These are phyloP conservation scores for Mastomys coucha DNA, from an alignment of 2,113 vertebrate genomes.

Conservation along the genomic window DNA sequence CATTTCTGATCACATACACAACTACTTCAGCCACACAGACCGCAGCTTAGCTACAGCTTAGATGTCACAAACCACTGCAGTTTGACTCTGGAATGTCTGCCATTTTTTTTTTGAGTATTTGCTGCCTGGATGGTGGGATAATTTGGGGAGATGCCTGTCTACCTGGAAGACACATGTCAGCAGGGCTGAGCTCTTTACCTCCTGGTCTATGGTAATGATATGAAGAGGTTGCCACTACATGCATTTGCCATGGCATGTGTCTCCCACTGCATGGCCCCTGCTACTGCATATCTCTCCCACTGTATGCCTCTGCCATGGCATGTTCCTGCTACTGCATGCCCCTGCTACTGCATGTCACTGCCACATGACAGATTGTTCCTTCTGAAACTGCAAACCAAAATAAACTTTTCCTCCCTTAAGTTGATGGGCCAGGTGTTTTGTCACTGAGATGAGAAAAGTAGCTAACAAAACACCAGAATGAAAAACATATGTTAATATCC, in stretches of 20 bases:
- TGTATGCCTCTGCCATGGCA: not conserved
- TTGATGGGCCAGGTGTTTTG: not conserved
- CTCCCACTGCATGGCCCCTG: not conserved
- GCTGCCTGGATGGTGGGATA: not conserved
- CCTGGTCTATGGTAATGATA: not conserved
- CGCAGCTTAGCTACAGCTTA: not conserved
- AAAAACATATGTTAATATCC: slow-evolving; percentile 6
- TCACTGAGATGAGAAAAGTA: not conserved
- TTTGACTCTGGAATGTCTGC: not conserved
- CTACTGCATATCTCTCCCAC: not conserved
- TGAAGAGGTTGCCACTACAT: not conserved
- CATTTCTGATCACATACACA: not conserved
- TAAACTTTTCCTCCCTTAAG: not conserved
- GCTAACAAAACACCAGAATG: not conserved
- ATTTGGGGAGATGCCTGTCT: not conserved
- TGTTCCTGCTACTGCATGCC: too few relatives aligned
- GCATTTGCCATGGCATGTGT: fast-evolving
- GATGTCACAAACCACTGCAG: not conserved
- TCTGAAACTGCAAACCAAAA: not conserved
- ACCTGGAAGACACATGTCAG: not conserved
- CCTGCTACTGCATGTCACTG: not conserved
- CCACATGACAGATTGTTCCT: not conserved
- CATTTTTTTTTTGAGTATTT: not conserved
- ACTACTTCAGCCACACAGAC: not conserved
- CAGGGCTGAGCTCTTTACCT: not conserved